Percentiles rank a stretch among this genome's conserved stretches.
Conservation (phyloP, 1,140 invertebrate genomes). For the Hylaeus anthracinus region DNA sequence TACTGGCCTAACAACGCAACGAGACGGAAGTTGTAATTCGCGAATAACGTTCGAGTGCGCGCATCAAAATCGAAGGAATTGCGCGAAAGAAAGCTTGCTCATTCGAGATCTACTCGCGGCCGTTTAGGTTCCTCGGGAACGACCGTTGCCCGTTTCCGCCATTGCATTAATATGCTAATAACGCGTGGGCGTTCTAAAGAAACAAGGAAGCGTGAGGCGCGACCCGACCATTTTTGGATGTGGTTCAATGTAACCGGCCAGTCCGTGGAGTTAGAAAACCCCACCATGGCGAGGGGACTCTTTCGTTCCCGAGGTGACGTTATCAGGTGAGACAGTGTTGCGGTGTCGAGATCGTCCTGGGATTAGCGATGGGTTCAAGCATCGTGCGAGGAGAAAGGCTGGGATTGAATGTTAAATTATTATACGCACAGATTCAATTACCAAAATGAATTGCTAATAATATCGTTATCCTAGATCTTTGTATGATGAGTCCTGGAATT, state of each 20-base stretch:
- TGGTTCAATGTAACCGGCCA: conserved; percentile 13
- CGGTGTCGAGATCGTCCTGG: conserved; percentile 25
- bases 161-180: conserved; percentile 57
- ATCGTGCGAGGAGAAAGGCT: not conserved
- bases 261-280: not conserved
- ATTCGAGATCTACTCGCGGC: not conserved
- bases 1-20: not conserved
- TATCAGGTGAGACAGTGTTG: conserved; percentile 30
- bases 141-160: conserved; percentile 16
- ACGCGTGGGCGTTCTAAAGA: conserved; percentile 45
- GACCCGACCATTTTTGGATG: conserved; percentile 45
- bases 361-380: conserved; percentile 9
- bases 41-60: not conserved
- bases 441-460: too few relatives aligned
- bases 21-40: conserved; percentile 33
- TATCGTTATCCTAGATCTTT: too few relatives aligned
- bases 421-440: too few relatives aligned
- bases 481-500: too few relatives aligned
- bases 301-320: not conserved
- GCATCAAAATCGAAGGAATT: conserved; percentile 9
- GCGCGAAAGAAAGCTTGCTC: not conserved
- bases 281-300: too few relatives aligned
- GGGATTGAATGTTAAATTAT: too few relatives aligned
- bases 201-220: conserved; percentile 48
- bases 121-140: conserved; percentile 23